phyloP scores from a whole-genome alignment of 1,140 invertebrate genomes.

The Pseudomyrmex sp. region DNA sequence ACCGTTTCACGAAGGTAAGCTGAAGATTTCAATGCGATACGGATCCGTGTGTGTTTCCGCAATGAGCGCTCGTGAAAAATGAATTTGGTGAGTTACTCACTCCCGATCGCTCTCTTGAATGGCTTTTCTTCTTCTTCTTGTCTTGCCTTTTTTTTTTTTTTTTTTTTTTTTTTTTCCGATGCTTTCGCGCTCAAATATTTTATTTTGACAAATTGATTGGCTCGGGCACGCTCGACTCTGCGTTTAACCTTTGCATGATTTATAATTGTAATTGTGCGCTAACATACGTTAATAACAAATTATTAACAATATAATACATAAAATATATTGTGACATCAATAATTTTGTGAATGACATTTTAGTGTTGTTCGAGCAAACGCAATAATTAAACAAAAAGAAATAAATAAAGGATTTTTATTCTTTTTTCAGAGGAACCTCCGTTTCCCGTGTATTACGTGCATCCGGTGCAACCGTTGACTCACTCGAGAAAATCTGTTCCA shows the following conservation, averaged over 20 bases:
- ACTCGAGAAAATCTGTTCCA: constrained; percentile 42
- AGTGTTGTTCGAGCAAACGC: not conserved
- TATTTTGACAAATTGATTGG: not conserved
- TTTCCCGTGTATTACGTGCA: constrained; percentile 80
- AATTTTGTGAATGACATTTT: not conserved
- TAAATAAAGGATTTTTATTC: constrained; percentile 21
- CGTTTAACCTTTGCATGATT: too few relatives aligned
- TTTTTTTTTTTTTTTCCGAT: constrained; percentile 4
- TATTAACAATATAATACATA: too few relatives aligned
- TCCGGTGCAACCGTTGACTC: constrained; percentile 73
- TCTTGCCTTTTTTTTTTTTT: not conserved
- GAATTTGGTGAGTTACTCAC: constrained; percentile 22
- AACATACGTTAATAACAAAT: too few relatives aligned
- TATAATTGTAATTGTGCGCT: too few relatives aligned
- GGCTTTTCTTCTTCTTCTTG: not conserved
- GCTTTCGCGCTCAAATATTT: not conserved
- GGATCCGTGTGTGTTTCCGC: not conserved
- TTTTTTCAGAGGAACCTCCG: constrained; percentile 78
- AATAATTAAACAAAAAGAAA: not conserved
- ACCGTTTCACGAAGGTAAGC: constrained; percentile 75
- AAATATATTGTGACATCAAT: not conserved
- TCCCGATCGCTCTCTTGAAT: not conserved
- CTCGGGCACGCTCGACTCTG: not conserved
- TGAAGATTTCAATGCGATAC: not conserved
- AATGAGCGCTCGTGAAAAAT: not conserved